A percentile compares a stretch with the other conserved stretches of the same genome.
Evolutionary conservation across 2,797 vertebrate species (phyloP).

Genomic region (Gallirallus australis): DNA sequence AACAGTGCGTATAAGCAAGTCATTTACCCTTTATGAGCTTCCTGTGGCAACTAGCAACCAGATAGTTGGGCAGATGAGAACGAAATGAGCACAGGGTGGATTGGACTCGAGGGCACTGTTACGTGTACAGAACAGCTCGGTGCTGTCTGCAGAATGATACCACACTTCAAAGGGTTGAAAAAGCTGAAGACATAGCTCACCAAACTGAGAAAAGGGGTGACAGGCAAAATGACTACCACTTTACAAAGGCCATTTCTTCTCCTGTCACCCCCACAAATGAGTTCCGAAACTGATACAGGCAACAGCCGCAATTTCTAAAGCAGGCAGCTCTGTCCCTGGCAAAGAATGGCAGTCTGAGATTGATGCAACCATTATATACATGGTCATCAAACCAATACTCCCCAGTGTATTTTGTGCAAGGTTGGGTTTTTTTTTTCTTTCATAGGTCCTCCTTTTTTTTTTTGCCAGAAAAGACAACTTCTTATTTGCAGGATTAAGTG

Average conservation of each 20-base stretch:
- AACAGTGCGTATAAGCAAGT: not conserved
- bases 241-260: constrained; percentile 10
- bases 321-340: not conserved
- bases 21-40: not conserved
- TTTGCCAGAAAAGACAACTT: not conserved
- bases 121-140: not conserved
- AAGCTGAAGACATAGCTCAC: constrained; percentile 6
- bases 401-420: not conserved
- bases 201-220: not conserved
- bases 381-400: not conserved
- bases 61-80: not conserved
- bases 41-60: not conserved
- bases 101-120: not conserved
- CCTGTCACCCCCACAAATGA: not conserved
- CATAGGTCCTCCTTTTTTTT: not conserved
- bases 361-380: not conserved
- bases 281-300: not conserved
- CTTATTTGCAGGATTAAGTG: constrained; percentile 40
- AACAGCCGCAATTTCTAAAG: constrained; percentile 10
- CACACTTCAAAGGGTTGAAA: not conserved
- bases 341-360: not conserved
- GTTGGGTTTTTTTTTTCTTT: not conserved
- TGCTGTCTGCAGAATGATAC: not conserved
- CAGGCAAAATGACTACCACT: not conserved
- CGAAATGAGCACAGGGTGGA: not conserved